phyloP scores from a whole-genome alignment of 2,888 invertebrate species.

The Encarsia formosa region DNA sequence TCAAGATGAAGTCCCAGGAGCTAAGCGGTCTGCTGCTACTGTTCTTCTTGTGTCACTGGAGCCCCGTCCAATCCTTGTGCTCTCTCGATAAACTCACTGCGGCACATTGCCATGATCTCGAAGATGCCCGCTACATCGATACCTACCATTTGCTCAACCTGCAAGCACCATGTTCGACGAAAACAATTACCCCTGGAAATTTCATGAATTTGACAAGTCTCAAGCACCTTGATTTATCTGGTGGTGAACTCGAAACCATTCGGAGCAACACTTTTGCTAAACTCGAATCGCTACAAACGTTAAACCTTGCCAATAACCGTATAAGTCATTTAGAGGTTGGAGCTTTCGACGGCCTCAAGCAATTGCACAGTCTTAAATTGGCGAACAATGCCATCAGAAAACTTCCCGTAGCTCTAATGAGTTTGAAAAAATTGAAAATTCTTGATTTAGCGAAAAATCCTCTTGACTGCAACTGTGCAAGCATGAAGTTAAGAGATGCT shows the following conservation, averaged over 20 bases:
- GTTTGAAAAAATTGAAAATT: slow-evolving; percentile 57
- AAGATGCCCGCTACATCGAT: slow-evolving; percentile 40
- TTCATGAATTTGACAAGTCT: slow-evolving; percentile 54
- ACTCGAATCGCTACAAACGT: slow-evolving; percentile 58
- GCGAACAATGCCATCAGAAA: slow-evolving; percentile 60
- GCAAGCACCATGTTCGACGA: slow-evolving; percentile 28
- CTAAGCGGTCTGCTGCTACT: slow-evolving; percentile 31
- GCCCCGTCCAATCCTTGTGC: slow-evolving; percentile 35
- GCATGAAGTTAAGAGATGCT: slow-evolving; percentile 61
- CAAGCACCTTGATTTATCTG: slow-evolving; percentile 62
- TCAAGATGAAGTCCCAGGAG: slow-evolving; percentile 39
- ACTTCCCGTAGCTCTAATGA: slow-evolving; percentile 59
- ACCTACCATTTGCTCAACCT: slow-evolving; percentile 36
- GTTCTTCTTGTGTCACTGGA: slow-evolving; percentile 28
- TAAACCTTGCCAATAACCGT: slow-evolving; percentile 61
- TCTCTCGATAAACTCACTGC: slow-evolving; percentile 32
- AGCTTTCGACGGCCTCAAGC: slow-evolving; percentile 54
- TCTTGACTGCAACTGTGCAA: slow-evolving; percentile 67
- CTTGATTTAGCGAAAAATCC: slow-evolving; percentile 67
- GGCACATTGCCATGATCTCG: slow-evolving; percentile 39
- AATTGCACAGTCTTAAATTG: slow-evolving; percentile 62
- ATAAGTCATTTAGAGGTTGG: slow-evolving; percentile 56
- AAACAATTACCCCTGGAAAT: slow-evolving; percentile 30
- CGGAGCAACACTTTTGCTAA: slow-evolving; percentile 57
- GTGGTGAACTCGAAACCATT: slow-evolving; percentile 59